phyloP scores from a whole-genome alignment of 2,797 vertebrate genomes.

The Bradypodion ventrale region DNA sequence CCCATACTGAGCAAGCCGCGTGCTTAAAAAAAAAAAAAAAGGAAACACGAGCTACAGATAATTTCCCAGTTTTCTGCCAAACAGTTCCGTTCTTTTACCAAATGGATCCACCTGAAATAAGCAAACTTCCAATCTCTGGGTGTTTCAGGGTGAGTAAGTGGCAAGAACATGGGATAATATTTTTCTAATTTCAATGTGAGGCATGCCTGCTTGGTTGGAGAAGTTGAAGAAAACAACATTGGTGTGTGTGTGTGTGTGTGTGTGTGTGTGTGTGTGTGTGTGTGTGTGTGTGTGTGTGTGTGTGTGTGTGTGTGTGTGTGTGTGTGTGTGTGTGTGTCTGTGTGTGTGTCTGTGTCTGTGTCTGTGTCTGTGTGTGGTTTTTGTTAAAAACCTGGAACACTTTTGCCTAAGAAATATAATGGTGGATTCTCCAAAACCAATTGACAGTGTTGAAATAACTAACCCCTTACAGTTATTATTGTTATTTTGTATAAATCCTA shows the following conservation, averaged over 20 bases:
- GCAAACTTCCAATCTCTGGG: not conserved
- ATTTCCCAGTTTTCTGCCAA: slow-evolving; percentile 48
- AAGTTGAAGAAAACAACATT: slow-evolving; percentile 61
- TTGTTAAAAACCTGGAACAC: slow-evolving; percentile 36
- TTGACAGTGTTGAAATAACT: not conserved
- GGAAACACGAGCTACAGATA: slow-evolving; percentile 46
- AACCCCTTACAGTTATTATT: not conserved
- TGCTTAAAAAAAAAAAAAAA: slow-evolving; percentile 43
- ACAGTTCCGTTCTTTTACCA: slow-evolving; percentile 20
- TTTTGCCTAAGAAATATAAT: slow-evolving; percentile 51
- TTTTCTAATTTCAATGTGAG: slow-evolving; percentile 51
- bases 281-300: too few species aligned
- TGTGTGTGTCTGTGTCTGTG: too few species aligned
- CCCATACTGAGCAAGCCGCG: slow-evolving; percentile 46
- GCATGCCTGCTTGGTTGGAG: slow-evolving; percentile 56
- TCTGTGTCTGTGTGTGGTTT: too few species aligned
- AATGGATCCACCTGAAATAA: slow-evolving; percentile 43
- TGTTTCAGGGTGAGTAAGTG: slow-evolving; percentile 45
- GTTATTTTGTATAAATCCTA: not conserved
- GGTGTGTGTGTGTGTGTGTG: too few species aligned
- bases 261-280: too few species aligned
- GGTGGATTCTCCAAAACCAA: slow-evolving; percentile 56
- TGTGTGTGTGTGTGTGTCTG: too few species aligned
- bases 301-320: too few species aligned
- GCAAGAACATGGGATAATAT: slow-evolving; percentile 29